These are phyloP conservation scores for Oligia strigilis DNA, from an alignment of 2,888 invertebrate genomes.

Conservation along the genomic window DNA sequence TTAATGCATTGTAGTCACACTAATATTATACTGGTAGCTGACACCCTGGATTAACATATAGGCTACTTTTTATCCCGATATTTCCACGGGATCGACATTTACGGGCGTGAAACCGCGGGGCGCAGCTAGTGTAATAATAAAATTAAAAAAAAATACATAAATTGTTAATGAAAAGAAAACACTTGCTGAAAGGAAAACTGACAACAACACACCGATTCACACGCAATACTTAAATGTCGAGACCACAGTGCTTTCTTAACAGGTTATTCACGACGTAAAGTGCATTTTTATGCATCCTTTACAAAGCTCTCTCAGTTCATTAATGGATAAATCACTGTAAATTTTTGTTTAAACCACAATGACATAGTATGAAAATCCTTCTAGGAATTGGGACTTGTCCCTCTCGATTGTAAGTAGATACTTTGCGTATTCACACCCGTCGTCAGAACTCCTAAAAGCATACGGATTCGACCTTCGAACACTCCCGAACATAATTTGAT, in stretches of 20 bases:
- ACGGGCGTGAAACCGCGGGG: no score
- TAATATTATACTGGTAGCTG: no score
- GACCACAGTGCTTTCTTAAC: slow-evolving; percentile 51
- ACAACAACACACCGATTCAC: slow-evolving; percentile 31
- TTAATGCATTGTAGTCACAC: background rate
- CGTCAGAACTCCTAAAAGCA: slow-evolving; percentile 1
- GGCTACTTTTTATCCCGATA: no score
- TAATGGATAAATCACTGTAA: background rate
- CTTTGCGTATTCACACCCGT: background rate
- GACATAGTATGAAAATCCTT: background rate
- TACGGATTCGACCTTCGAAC: background rate
- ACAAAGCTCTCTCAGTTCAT: background rate
- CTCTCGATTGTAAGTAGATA: background rate
- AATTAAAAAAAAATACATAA: background rate
- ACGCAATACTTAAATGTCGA: slow-evolving; percentile 40
- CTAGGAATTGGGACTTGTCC: background rate
- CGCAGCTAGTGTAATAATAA: background rate
- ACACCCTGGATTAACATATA: no score
- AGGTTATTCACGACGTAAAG: slow-evolving; percentile 25
- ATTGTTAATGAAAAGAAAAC: background rate
- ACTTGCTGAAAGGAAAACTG: slow-evolving; percentile 35
- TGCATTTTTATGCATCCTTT: slow-evolving; percentile 23
- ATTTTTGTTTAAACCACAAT: background rate
- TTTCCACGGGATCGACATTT: no score
- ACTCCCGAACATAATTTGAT: slow-evolving; percentile 10